These are phyloP conservation scores for Pentamera pediparva DNA, from an alignment of 53 echinoderm and acorn worm species.

Conservation along the genomic window DNA sequence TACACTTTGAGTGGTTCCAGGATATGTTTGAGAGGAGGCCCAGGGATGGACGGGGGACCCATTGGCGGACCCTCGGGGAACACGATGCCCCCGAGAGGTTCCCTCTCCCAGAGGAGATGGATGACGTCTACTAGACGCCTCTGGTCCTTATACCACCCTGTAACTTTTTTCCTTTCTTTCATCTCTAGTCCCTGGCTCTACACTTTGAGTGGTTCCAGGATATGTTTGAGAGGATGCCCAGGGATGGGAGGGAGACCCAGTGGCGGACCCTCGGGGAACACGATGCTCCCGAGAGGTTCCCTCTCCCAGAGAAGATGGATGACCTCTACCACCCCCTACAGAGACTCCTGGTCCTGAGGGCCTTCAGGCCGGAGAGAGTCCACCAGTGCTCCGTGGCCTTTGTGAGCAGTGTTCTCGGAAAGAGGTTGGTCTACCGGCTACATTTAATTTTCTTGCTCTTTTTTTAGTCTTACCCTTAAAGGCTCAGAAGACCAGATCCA, in stretches of 20 bases:
- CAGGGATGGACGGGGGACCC: slow-evolving; percentile 91
- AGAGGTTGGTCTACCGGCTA: slow-evolving; percentile 83
- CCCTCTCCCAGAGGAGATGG: slow-evolving; percentile 90
- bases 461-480: no score
- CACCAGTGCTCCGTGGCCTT: slow-evolving; percentile 82
- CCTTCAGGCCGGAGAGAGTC: slow-evolving; percentile 85
- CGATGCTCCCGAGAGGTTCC: slow-evolving; percentile 73
- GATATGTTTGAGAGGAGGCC: slow-evolving; percentile 99
- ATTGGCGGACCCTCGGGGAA: slow-evolving; percentile 82
- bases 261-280: slow-evolving; percentile 94
- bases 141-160: background rate
- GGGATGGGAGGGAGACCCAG: slow-evolving; percentile 96
- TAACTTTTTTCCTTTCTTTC: background rate
- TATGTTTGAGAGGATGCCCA: slow-evolving; percentile 99
- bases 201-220: slow-evolving; percentile 99
- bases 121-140: slow-evolving; percentile 56
- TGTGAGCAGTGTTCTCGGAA: slow-evolving; percentile 64
- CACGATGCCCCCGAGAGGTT: slow-evolving; percentile 78
- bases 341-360: slow-evolving; percentile 75
- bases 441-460: no score
- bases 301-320: slow-evolving; percentile 97
- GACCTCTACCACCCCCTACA: slow-evolving; percentile 86
- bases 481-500: no score
- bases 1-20: slow-evolving; percentile 94
- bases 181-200: slow-evolving; percentile 62